These are phyloP conservation scores for Camptogramma bilineatum DNA, from an alignment of 2,888 invertebrate genomes.

Conservation along the genomic window DNA sequence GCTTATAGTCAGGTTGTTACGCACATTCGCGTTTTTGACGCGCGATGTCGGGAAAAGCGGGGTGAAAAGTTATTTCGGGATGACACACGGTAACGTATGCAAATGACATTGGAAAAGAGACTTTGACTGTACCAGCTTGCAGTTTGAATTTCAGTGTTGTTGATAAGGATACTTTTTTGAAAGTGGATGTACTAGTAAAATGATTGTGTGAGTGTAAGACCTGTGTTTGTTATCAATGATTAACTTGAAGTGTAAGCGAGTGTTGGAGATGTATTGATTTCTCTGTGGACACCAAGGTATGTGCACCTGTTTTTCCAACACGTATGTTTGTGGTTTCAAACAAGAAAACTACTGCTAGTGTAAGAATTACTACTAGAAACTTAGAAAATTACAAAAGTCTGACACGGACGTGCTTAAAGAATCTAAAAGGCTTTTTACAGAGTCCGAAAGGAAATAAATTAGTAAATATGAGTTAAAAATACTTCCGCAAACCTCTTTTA, in stretches of 20 bases:
- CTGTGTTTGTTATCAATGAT: slow-evolving; percentile 41
- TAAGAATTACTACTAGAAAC: not conserved
- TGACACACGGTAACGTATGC: slow-evolving; percentile 45
- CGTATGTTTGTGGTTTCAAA: slow-evolving; percentile 5
- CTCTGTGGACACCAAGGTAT: slow-evolving; percentile 41
- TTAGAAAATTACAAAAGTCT: not conserved
- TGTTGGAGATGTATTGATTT: slow-evolving; percentile 35
- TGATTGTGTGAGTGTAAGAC: slow-evolving; percentile 40
- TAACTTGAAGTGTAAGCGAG: slow-evolving; percentile 38
- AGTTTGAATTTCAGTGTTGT: slow-evolving; percentile 22
- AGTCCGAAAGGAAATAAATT: not conserved
- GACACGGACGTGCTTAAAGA: not conserved
- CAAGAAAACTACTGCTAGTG: not conserved
- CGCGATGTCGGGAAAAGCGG: slow-evolving; percentile 65
- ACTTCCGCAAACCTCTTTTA: too few relatives aligned
- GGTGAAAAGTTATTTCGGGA: slow-evolving; percentile 50
- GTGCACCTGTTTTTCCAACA: slow-evolving; percentile 40
- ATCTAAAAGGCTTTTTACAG: not conserved
- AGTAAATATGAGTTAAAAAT: too few relatives aligned
- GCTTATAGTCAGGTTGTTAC: slow-evolving; percentile 79
- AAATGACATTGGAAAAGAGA: slow-evolving; percentile 28
- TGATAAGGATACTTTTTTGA: slow-evolving; percentile 29
- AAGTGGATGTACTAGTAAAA: slow-evolving; percentile 37
- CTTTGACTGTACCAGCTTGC: not conserved
- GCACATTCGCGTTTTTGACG: slow-evolving; percentile 62